Conservation (phyloP, 53 echinoderm and acorn worm species). For the Henricia sp. region DNA sequence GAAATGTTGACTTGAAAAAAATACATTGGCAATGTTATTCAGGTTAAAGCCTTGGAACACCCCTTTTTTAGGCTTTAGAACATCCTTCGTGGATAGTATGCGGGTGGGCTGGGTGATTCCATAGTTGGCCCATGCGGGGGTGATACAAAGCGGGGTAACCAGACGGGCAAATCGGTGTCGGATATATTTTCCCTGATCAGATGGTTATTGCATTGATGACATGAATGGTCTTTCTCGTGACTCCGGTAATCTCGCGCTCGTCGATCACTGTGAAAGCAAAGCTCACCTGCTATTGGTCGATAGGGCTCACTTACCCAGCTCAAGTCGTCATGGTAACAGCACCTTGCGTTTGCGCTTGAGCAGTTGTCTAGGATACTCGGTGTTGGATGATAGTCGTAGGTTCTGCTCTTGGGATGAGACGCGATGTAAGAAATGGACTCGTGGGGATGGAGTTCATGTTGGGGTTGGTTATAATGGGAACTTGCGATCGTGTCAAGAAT, state of each 20-base stretch:
- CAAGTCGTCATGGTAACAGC: background rate
- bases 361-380: background rate
- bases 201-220: background rate
- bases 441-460: slow-evolving; percentile 4
- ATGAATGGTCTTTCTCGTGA: background rate
- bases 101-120: slow-evolving; percentile 68
- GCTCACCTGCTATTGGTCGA: background rate
- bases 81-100: slow-evolving; percentile 56
- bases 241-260: background rate
- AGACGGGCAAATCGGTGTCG: slow-evolving; percentile 24
- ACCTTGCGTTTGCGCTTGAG: background rate
- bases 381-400: background rate
- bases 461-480: background rate
- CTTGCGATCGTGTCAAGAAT: slow-evolving; percentile 18
- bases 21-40: no score
- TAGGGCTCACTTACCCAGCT: background rate
- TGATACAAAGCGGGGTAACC: slow-evolving; percentile 38
- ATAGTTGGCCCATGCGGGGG: slow-evolving; percentile 46
- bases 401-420: slow-evolving; percentile 1
- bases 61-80: slow-evolving; percentile 3
- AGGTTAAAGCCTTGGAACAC: no score
- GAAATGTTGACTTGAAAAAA: no score
- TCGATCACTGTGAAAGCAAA: background rate
- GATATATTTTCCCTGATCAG: background rate
- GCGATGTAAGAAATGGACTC: background rate